Conservation (phyloP, 2,113 vertebrate genomes). For the Nicator chloris region DNA sequence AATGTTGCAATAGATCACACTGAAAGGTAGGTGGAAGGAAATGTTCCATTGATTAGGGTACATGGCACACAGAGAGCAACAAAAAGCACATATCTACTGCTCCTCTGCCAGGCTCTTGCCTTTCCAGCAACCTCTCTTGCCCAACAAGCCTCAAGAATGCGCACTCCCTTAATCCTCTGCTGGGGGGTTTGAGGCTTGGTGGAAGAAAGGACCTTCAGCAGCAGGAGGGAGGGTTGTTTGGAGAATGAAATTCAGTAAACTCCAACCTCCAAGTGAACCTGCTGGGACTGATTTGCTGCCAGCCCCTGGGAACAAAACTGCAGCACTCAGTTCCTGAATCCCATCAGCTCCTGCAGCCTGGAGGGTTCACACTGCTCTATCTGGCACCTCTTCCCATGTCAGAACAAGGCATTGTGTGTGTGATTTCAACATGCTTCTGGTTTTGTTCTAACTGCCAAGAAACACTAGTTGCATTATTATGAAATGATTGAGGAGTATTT, state of each 20-base stretch:
- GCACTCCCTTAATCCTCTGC: conserved; percentile 24
- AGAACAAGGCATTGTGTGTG: conserved; percentile 68
- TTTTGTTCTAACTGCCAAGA: conserved; percentile 69
- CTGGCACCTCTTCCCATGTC: conserved; percentile 64
- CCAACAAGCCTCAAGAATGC: conserved; percentile 17
- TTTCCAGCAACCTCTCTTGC: neutral
- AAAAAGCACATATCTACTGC: neutral
- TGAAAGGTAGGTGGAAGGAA: neutral
- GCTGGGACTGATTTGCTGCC: conserved; percentile 46
- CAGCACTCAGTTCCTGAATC: conserved; percentile 28
- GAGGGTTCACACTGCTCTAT: conserved; percentile 37
- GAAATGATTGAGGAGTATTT: conserved; percentile 71
- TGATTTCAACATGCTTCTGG: conserved; percentile 72
- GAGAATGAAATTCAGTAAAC: conserved; percentile 43
- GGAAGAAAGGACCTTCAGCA: conserved; percentile 17
- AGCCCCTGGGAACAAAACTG: conserved; percentile 42
- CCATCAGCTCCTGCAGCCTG: conserved; percentile 34
- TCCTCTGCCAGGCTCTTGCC: neutral
- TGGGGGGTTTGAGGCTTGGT: neutral
- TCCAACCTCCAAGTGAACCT: conserved; percentile 55
- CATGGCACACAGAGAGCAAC: neutral
- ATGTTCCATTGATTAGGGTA: neutral
- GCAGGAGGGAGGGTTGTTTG: conserved; percentile 21
- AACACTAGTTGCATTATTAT: conserved; percentile 70
- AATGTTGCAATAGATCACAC: neutral